Base-by-base conservation (phyloP, 2,113 vertebrate species). In the Petroica traversi region DNA sequence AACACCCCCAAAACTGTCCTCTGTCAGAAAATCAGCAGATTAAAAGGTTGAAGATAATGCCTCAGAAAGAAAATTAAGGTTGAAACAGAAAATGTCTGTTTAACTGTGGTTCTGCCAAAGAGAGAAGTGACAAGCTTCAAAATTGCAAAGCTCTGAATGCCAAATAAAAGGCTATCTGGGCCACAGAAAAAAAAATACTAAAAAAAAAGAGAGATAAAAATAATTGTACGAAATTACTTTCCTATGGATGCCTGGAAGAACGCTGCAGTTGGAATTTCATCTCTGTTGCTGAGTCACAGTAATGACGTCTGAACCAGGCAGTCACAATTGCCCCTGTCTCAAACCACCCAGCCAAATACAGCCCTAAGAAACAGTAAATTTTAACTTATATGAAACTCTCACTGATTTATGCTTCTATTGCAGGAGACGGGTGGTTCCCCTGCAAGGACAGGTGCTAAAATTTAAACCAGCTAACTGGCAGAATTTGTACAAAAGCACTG, bases 1-100 rank as follows among this genome's bases (percentile, higher is more conserved):
- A 76, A 4, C 89, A 83, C 61, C 78, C 73, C 62, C 90, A 94
- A 93, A 95, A 85, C 58, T 62, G 25, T 85, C 71, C 79, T 95
- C 55, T 77, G 43, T 46, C 72, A 90, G 63, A 66, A 88, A 89
- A 94, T 46, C 46, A 82, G 72, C 71, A 71, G 85, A 92, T 62
- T 31, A 83, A 85, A 88, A 88, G 45, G 87, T 72, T 69, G 63
- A 76, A 92, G 63, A 75, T 67, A 92, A 93, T 52, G 61, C 52
- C 55, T 93, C 63, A 55, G 78, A 79, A 85, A 69, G 22, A 24
- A 88, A 93, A 87, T 55, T 11, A 54, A 29, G 13, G 46, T 55
- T 80, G 51, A 88, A 49, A 61, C n/a, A 85, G 63, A 83, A 83
- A 77, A 90, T 33, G n/a, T 31, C 89, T 80, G 10, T 54, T 46